These are phyloP conservation scores for Epinephelus coioides DNA, from an alignment of 2,797 vertebrate genomes.

Conservation along the genomic window DNA sequence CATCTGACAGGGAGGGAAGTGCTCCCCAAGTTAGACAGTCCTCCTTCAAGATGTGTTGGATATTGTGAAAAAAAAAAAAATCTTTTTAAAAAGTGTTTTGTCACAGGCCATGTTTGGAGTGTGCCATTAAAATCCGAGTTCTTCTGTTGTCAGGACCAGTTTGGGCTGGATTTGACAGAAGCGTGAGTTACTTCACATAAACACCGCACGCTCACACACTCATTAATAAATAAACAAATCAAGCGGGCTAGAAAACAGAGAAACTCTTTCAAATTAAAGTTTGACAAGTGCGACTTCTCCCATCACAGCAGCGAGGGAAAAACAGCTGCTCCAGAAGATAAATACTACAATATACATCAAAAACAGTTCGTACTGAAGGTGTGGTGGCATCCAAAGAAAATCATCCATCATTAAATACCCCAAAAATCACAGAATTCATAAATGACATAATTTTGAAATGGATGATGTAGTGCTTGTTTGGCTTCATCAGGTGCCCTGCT, in stretches of 20 bases:
- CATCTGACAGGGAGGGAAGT: conserved; percentile 37
- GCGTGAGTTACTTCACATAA: conserved; percentile 25
- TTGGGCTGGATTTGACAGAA: conserved; percentile 13
- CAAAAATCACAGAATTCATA: background rate
- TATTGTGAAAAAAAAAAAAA: conserved; percentile 16
- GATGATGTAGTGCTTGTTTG: background rate
- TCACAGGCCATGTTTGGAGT: conserved; percentile 16
- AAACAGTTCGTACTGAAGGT: background rate
- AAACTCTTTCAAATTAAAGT: conserved; percentile 40
- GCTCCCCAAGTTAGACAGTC: conserved; percentile 25
- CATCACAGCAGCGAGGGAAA: background rate
- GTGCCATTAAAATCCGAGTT: conserved; percentile 17
- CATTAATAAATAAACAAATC: conserved; percentile 47
- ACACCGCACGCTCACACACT: background rate
- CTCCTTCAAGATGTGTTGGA: conserved; percentile 32
- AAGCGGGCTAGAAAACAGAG: conserved; percentile 8
- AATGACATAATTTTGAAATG: background rate
- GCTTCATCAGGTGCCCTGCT: background rate
- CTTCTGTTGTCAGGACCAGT: conserved; percentile 10
- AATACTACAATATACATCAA: background rate
- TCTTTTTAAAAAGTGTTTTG: conserved; percentile 36
- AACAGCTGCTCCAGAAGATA: conserved; percentile 44
- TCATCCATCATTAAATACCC: background rate
- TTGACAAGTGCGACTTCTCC: conserved; percentile 1
- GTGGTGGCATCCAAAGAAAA: background rate